Evolutionary conservation across 2,113 vertebrate species (phyloP).

Genomic region (Machaerirhynchus nigripectus): DNA sequence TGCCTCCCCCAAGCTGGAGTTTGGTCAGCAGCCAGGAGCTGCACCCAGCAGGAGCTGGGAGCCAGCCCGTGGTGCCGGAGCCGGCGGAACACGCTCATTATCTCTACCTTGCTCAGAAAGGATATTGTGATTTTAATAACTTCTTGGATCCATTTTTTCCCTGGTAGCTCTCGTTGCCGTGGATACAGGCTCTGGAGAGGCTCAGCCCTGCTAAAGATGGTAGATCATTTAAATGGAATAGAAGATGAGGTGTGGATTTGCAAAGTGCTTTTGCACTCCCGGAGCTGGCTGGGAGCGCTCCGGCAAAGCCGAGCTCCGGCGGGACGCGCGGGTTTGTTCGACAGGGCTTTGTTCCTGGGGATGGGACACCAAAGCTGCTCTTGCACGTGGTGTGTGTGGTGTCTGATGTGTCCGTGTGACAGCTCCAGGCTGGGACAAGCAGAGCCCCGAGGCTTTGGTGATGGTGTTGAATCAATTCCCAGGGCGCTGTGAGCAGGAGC

Average conservation of each 20-base stretch:
- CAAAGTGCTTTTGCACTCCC: neutral
- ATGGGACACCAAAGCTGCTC: neutral
- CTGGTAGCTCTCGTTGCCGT: constrained; percentile 58
- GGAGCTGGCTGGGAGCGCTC: neutral
- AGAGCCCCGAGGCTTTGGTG: neutral
- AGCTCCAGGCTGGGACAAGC: neutral
- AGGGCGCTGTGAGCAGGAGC: neutral
- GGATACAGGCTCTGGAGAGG: constrained; percentile 65
- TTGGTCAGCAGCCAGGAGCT: constrained; percentile 27
- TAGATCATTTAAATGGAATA: constrained; percentile 65
- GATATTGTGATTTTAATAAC: constrained; percentile 67
- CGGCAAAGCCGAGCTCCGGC: neutral
- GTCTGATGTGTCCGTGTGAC: neutral
- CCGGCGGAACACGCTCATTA: neutral
- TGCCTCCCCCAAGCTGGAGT: neutral
- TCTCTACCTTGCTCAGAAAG: constrained; percentile 52
- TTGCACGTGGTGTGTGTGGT: fast-evolving
- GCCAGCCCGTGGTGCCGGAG: neutral
- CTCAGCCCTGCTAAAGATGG: constrained; percentile 66
- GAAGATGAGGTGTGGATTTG: constrained; percentile 59
- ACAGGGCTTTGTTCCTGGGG: neutral
- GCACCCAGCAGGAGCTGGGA: constrained; percentile 10
- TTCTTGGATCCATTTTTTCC: constrained; percentile 57
- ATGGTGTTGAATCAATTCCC: fast-evolving
- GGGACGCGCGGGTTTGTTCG: neutral